Evolutionary conservation across 1,140 invertebrate genomes (phyloP).

Genomic region (Pectinophora gossypiella): DNA sequence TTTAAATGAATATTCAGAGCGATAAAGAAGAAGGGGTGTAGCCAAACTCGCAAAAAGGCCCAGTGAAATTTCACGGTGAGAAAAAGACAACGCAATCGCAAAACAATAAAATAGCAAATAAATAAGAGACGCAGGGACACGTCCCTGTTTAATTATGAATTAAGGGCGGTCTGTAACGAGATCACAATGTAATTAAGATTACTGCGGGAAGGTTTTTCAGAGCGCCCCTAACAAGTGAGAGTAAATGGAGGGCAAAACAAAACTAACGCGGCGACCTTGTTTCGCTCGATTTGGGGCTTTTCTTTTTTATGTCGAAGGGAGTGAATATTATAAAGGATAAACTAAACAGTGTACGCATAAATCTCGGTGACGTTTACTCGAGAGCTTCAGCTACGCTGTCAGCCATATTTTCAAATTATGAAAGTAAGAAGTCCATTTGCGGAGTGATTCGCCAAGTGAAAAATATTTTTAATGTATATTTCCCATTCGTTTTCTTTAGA

Average conservation of each 20-base stretch:
- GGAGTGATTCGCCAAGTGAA: not conserved
- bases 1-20: conserved; percentile 69
- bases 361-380: too few relatives aligned
- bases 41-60: conserved; percentile 33
- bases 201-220: conserved; percentile 66
- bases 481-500: not conserved
- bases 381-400: not conserved
- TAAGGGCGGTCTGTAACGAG: conserved; percentile 65
- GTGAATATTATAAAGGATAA: not conserved
- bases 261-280: conserved; percentile 42
- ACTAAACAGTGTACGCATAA: not conserved
- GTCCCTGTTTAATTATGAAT: conserved; percentile 73
- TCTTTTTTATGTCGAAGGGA: not conserved
- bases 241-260: conserved; percentile 49
- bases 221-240: conserved; percentile 43
- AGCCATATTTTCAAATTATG: not conserved
- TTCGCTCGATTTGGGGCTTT: conserved; percentile 18
- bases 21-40: conserved; percentile 61
- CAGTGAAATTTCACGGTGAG: conserved; percentile 42
- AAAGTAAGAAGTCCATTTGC: not conserved
- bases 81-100: conserved; percentile 51
- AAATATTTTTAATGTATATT: not conserved
- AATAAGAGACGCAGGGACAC: conserved; percentile 58
- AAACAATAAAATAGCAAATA: conserved; percentile 67
- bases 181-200: conserved; percentile 74